Base-by-base conservation (phyloP, 2,888 invertebrate genomes). In the Epiperipatus broadwayi region DNA sequence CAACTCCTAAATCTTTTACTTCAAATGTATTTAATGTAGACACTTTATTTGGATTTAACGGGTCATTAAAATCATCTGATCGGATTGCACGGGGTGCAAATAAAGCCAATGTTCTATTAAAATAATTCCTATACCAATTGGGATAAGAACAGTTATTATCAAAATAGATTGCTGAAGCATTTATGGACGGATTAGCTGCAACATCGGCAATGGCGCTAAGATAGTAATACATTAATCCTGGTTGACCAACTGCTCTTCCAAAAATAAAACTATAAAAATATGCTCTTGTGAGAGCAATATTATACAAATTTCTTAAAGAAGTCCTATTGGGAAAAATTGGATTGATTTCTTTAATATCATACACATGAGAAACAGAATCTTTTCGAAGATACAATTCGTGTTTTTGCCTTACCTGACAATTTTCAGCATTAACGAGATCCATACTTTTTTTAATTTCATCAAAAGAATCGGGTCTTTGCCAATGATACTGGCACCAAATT, bases 221-320 rank as follows among this genome's bases (percentile, higher is more conserved):
- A 55, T 89, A 87, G 53, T 87, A 87, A 55, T 93, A 93, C 84
- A 91, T 85, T 76, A 95, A 83, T 38, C 93, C 93, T 0, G 93
- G 93, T 61, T 93, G 91, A 49, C 84, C 83, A 54, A 83, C 83
- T 45, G 87, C 67, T 19, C 83, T 80, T 55, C 87, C 87, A 1
- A 87, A 68, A 41, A 87, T 81, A 49, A 84, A 89, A 58, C 85
- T 85, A 78, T 83, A 91, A 59, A 83, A 93, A 60, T 89, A 93
- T 1, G 89, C 85, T 49, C 93, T 66, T 57, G 78, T 87, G 56
- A 91, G 65, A n/a, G 91, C 93, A 75, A 91, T 77, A 58, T 93
- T 93, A 58, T 93, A 91, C 41, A 91, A 64, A 64, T 93, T 89
- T 40, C 91, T 63, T 49, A 95, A 61, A 18, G 80, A 80, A 0